These are phyloP conservation scores for Calliphora vomitoria DNA, from an alignment of 2,888 invertebrate genomes.

Conservation along the genomic window DNA sequence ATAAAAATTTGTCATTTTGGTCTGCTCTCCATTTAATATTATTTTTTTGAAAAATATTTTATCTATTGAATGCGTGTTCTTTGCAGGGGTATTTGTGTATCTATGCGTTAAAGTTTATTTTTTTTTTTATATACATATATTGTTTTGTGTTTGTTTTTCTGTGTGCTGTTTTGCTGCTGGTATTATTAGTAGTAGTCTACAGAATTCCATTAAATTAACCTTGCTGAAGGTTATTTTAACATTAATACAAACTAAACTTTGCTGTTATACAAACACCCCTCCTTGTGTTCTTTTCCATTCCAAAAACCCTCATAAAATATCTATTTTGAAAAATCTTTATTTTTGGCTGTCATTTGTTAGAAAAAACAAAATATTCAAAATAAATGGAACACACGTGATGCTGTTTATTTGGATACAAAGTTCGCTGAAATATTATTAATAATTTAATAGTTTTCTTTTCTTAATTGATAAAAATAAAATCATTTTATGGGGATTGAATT, in stretches of 20 bases:
- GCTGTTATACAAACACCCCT: neutral
- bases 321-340: slow-evolving; percentile 19
- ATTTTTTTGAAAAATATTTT: slow-evolving; percentile 1
- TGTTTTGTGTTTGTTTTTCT: slow-evolving; percentile 5
- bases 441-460: slow-evolving; percentile 5
- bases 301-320: neutral
- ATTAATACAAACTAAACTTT: slow-evolving; percentile 4
- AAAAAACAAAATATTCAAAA: neutral
- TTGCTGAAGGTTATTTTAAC: slow-evolving; percentile 79
- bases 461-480: neutral
- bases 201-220: slow-evolving; percentile 79
- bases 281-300: neutral
- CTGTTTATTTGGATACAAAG: neutral
- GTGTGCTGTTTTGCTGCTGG: slow-evolving; percentile 26
- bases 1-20: neutral
- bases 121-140: no score
- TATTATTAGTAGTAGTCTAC: slow-evolving; percentile 10
- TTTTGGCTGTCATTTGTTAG: neutral
- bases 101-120: slow-evolving; percentile 19
- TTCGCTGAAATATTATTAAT: neutral
- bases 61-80: slow-evolving; percentile 40
- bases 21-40: neutral
- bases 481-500: no score
- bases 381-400: slow-evolving; percentile 35
- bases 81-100: slow-evolving; percentile 19